A percentile compares a stretch with the other conserved stretches of the same genome.
Evolutionary conservation across 2,113 vertebrate genomes (phyloP).

Genomic region (Scophthalmus maximus): DNA sequence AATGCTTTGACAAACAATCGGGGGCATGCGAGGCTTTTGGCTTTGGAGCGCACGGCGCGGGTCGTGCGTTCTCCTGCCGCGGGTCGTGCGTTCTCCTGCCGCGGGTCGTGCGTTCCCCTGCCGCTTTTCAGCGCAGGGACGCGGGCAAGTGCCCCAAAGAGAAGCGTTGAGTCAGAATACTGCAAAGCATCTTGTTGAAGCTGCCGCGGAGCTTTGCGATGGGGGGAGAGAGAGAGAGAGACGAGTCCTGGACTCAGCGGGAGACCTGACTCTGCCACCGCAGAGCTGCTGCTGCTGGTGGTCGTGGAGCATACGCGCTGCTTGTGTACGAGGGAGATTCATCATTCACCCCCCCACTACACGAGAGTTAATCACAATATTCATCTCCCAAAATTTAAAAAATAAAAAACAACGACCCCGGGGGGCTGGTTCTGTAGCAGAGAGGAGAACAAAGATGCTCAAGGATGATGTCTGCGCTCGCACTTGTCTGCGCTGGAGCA

Average conservation of each 20-base stretch:
- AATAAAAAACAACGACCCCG: constrained; percentile 11
- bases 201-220: constrained; percentile 9
- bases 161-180: constrained; percentile 28
- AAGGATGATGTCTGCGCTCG: background rate
- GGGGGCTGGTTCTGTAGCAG: constrained; percentile 4
- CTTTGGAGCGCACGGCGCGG: too few relatives aligned
- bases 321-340: constrained; percentile 12
- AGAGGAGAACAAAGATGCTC: background rate
- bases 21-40: constrained; percentile 10
- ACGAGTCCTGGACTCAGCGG: constrained; percentile 60
- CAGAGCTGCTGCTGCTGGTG: constrained; percentile 52
- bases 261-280: constrained; percentile 56
- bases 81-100: too few relatives aligned
- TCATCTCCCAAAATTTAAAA: background rate
- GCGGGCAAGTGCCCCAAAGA: constrained; percentile 29
- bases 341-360: constrained; percentile 14
- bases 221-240: constrained; percentile 4
- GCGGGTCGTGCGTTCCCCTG: too few relatives aligned
- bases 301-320: constrained; percentile 10
- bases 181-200: constrained; percentile 35
- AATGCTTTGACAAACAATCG: too few relatives aligned
- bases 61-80: too few relatives aligned
- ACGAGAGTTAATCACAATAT: constrained; percentile 35
- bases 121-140: background rate
- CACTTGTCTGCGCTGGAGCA: constrained; percentile 10